Percentiles rank a stretch among this genome's conserved stretches.
Evolutionary conservation across 2,888 invertebrate genomes (phyloP).

Genomic region (Eilema depressum): DNA sequence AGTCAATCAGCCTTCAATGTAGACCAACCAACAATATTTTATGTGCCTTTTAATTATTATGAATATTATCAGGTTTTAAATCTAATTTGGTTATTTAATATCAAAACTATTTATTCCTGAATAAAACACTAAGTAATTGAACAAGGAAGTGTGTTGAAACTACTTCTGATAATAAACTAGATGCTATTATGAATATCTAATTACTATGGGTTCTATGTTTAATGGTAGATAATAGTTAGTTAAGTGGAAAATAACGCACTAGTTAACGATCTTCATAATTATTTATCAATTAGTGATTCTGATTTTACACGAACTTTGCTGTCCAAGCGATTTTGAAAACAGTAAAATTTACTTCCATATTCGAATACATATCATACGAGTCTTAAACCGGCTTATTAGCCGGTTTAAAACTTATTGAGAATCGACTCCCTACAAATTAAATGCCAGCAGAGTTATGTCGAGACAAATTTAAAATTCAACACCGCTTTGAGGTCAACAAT

Average conservation of each 20-base stretch:
- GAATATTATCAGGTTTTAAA: neutral
- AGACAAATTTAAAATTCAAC: constrained; percentile 46
- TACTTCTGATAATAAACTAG: neutral
- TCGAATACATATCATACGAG: neutral
- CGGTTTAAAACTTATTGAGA: constrained; percentile 8
- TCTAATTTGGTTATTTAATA: neutral
- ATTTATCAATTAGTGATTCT: neutral
- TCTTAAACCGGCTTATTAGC: constrained; percentile 36
- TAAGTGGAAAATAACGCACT: neutral
- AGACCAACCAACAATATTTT: neutral
- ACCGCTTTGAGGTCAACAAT: constrained; percentile 34
- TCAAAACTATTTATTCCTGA: neutral
- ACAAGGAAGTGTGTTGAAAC: neutral
- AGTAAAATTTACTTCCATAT: neutral
- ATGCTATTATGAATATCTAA: constrained; percentile 4
- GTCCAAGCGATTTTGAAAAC: neutral
- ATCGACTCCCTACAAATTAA: constrained; percentile 29
- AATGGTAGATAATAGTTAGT: neutral
- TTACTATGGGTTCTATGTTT: neutral
- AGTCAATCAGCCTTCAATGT: neutral
- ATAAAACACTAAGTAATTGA: neutral
- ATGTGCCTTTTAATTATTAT: neutral
- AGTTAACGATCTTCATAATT: constrained; percentile 2
- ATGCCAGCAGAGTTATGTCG: constrained; percentile 38
- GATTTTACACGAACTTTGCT: neutral